Conservation (phyloP, 2,113 vertebrate genomes). For the Nicator chloris region DNA sequence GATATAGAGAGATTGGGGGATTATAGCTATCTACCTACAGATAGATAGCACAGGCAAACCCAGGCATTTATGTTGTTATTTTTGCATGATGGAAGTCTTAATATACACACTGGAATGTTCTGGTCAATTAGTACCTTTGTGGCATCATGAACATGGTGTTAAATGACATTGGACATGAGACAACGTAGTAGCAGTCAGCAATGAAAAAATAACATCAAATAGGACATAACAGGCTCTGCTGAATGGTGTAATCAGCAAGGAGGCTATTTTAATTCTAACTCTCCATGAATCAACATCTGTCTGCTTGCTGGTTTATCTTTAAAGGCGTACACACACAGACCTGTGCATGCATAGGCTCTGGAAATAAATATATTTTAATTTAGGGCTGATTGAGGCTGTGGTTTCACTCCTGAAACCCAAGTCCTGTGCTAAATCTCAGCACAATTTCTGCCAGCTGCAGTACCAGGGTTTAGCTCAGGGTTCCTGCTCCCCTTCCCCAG, state of each 20-base stretch:
- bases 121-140: not conserved
- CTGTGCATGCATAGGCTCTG: not conserved
- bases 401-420: not conserved
- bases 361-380: not conserved
- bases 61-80: not conserved
- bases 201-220: not conserved
- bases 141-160: not conserved
- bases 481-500: not conserved
- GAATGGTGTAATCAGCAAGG: slow-evolving; percentile 15
- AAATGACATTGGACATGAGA: not conserved
- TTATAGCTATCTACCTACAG: not conserved
- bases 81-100: not conserved
- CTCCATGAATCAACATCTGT: slow-evolving; percentile 12
- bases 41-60: not conserved
- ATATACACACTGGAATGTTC: not conserved
- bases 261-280: slow-evolving; percentile 12
- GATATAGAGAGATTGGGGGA: not conserved
- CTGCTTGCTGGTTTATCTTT: not conserved
- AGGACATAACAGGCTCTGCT: not conserved
- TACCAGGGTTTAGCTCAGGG: not conserved
- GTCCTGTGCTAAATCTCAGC: not conserved
- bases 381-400: not conserved
- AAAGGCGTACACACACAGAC: not conserved
- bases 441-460: not conserved
- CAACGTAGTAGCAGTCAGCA: not conserved